Percentiles rank a stretch among this genome's conserved stretches.
These are phyloP conservation scores for Stomatorhinus ivindoensis DNA, from an alignment of 2,113 vertebrate genomes.

Conservation along the genomic window DNA sequence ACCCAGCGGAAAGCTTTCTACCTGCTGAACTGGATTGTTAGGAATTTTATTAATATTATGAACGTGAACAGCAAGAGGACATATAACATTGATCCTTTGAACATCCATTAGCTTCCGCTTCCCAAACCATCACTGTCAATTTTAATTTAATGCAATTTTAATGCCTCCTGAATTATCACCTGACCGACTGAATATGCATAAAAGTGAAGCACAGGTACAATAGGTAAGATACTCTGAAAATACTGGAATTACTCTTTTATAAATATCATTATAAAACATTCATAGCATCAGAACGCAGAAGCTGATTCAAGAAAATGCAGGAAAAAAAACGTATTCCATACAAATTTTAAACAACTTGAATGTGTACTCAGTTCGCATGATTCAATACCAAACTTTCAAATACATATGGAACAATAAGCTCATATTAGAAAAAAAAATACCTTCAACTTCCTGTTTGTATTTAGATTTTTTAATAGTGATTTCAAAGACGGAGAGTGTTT, in stretches of 20 bases:
- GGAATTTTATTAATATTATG: background rate
- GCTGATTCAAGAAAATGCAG: background rate
- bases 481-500: constrained; percentile 49
- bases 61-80: background rate
- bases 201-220: background rate
- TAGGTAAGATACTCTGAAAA: background rate
- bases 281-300: background rate
- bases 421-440: constrained; percentile 24
- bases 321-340: background rate
- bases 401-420: background rate
- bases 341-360: background rate
- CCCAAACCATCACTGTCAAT: background rate
- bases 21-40: constrained; percentile 49
- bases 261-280: background rate
- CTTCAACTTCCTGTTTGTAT: constrained; percentile 45
- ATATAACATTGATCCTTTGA: background rate
- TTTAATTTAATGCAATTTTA: background rate
- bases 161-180: background rate
- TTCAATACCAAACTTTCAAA: background rate
- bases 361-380: background rate
- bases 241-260: background rate
- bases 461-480: constrained; percentile 50
- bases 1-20: constrained; percentile 51
- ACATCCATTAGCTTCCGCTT: background rate
- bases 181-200: background rate